A percentile compares a stretch with the other conserved stretches of the same genome.
Evolutionary conservation across 1,140 invertebrate genomes (phyloP).

Genomic region (Proales similis): DNA sequence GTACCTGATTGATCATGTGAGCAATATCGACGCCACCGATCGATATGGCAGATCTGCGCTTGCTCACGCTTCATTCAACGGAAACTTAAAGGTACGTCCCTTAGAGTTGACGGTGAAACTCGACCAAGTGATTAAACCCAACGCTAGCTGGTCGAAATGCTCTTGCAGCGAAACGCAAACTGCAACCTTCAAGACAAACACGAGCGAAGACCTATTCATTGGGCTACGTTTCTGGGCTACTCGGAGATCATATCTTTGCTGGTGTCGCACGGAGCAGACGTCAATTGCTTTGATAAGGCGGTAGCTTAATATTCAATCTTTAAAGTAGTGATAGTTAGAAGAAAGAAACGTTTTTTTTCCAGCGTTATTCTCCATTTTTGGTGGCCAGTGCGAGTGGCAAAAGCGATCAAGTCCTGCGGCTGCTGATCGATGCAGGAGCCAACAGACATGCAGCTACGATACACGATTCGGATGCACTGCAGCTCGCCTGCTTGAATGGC

Average conservation of each 20-base stretch:
- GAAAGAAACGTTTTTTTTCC: conserved; percentile 39
- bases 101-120: conserved; percentile 4
- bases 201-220: conserved; percentile 59
- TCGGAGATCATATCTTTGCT: conserved; percentile 55
- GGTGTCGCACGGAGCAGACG: conserved; percentile 56
- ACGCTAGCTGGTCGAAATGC: conserved; percentile 55
- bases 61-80: conserved; percentile 62
- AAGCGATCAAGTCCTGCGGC: conserved; percentile 52
- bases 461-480: conserved; percentile 60
- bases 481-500: conserved; percentile 62
- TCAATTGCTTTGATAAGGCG: conserved; percentile 59
- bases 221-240: conserved; percentile 59
- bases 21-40: conserved; percentile 61
- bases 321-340: not conserved
- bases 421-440: conserved; percentile 57
- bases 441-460: conserved; percentile 59
- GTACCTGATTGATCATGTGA: conserved; percentile 51
- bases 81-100: conserved; percentile 54
- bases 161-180: conserved; percentile 58
- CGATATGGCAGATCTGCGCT: conserved; percentile 59
- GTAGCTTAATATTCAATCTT: conserved; percentile 41
- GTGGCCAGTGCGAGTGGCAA: conserved; percentile 52
- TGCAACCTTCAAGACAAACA: conserved; percentile 63
- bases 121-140: not conserved
- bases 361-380: conserved; percentile 56